A percentile compares a stretch with the other conserved stretches of the same genome.
Conservation (phyloP, 2,888 invertebrate species). For the Priocnemis perturbator region DNA sequence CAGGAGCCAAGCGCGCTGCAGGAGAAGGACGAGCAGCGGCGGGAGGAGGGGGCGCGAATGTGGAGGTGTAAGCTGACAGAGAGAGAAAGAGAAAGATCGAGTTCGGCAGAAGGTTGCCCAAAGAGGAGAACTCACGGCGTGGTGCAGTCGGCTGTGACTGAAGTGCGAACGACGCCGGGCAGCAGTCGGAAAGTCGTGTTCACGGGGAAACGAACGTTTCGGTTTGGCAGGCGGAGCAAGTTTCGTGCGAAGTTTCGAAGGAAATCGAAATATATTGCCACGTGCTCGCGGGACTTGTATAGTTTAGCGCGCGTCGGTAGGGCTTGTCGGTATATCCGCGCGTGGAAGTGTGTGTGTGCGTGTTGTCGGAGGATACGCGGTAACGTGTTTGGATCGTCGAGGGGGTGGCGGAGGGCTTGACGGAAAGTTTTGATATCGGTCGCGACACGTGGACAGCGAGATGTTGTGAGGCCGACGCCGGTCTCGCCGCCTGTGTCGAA, state of each 20-base stretch:
- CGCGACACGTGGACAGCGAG: slow-evolving; percentile 20
- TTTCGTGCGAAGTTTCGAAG: no score
- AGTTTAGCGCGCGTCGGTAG: no score
- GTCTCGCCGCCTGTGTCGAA: slow-evolving; percentile 14
- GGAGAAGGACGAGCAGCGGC: slow-evolving; percentile 32
- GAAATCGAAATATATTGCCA: no score
- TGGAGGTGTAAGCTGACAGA: slow-evolving; percentile 23
- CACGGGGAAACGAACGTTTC: slow-evolving; percentile 13
- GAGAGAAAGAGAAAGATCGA: slow-evolving; percentile 36
- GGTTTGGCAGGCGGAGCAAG: no score
- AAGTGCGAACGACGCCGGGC: slow-evolving; percentile 25
- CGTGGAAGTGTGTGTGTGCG: neutral
- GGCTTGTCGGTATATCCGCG: no score
- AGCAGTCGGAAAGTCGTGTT: slow-evolving; percentile 16
- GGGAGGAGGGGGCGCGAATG: slow-evolving; percentile 33
- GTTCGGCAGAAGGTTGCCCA: slow-evolving; percentile 28
- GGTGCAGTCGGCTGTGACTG: slow-evolving; percentile 52
- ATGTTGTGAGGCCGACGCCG: slow-evolving; percentile 17
- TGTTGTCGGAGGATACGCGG: neutral
- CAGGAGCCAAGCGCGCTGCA: slow-evolving; percentile 1
- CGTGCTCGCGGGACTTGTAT: no score
- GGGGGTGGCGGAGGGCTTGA: neutral
- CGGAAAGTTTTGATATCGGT: slow-evolving; percentile 13
- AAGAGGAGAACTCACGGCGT: slow-evolving; percentile 12
- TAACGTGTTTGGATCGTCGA: neutral